Base-by-base conservation (phyloP, 2,888 invertebrate species). In the Plebejus argus region DNA sequence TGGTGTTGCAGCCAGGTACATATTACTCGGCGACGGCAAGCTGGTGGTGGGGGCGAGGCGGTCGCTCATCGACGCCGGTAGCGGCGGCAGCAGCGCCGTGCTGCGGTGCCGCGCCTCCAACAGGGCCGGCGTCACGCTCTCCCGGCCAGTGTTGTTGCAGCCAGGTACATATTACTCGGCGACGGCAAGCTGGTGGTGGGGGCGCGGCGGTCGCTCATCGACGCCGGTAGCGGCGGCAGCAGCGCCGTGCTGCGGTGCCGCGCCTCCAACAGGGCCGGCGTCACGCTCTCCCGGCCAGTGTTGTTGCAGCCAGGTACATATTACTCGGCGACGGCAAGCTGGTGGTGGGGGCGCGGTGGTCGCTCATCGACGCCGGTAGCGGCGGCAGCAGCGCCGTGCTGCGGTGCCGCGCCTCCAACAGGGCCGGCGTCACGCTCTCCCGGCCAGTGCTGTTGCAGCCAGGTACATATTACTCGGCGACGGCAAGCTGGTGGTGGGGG, bases 101-200 rank as follows among this genome's bases (percentile, higher is more conserved):
- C 86, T 93, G 10, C 85, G 93, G 71, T 94, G 94, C 75, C 87
- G 91, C 66, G 93, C 94, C 0, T 89, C 93, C 2, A 94, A 93
- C 79, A 84, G 90, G 39, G 91, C 86, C 1, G 94, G 94, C 5
- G 90, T 90, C 0, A 88, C 91, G 3, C 83, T 94, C 12, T 94
- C 94, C 1, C 85, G 92, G 10, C 92, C 93, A 3, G 90, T 93
- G 35, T 82, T 93, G 78, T 81, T 94, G 74, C 93, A 94, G 80
- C 92, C 93, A 82, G 94, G 94, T 94, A 77, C 82, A 84, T 83
- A 49, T 15, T 28, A 33, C 81, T 93, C 15, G 84, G 82, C 20
- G 93, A 93, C 72, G 93, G 94, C 0, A 87, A 89, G 56, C 83
- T 94, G 33, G 92, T 93, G 78, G 87, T 94, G 45, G 92, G 92